Evolutionary conservation across 2,888 invertebrate genomes (phyloP).

Genomic region (Drosophila kanekoi): DNA sequence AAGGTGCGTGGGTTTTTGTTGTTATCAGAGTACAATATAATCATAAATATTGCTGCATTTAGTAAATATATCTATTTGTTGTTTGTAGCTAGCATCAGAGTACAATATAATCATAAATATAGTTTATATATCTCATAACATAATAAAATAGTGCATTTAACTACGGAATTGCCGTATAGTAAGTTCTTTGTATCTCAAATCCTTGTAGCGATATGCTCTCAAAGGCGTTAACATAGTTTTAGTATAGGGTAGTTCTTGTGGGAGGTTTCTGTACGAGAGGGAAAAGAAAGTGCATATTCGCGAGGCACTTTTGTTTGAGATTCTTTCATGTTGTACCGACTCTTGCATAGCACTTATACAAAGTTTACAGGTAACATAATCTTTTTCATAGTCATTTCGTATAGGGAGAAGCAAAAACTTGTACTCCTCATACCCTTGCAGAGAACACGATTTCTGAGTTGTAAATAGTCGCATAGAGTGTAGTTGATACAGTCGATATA

Average conservation of each 20-base stretch:
- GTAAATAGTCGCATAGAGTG: background rate
- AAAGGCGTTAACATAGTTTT: slow-evolving; percentile 9
- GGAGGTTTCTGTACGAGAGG: slow-evolving; percentile 16
- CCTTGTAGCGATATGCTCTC: slow-evolving; percentile 29
- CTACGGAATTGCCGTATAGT: slow-evolving; percentile 7
- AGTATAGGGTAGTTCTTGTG: slow-evolving; percentile 1
- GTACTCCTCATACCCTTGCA: background rate
- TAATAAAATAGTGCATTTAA: slow-evolving; percentile 14
- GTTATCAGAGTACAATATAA: background rate
- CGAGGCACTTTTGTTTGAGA: slow-evolving; percentile 63
- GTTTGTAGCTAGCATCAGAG: background rate
- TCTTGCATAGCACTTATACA: background rate
- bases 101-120: background rate
- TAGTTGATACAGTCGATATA: background rate
- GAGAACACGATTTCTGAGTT: background rate
- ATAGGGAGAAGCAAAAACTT: background rate
- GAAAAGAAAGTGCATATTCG: slow-evolving; percentile 25
- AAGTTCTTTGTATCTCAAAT: slow-evolving; percentile 8
- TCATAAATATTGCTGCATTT: slow-evolving; percentile 2
- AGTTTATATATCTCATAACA: slow-evolving; percentile 31
- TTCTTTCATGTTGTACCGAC: background rate
- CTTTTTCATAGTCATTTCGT: background rate
- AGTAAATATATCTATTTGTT: slow-evolving; percentile 18
- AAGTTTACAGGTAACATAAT: slow-evolving; percentile 15
- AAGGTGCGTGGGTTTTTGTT: background rate